These are phyloP conservation scores for Barypeithes pellucidus DNA, from an alignment of 2,888 invertebrate genomes.

Conservation along the genomic window DNA sequence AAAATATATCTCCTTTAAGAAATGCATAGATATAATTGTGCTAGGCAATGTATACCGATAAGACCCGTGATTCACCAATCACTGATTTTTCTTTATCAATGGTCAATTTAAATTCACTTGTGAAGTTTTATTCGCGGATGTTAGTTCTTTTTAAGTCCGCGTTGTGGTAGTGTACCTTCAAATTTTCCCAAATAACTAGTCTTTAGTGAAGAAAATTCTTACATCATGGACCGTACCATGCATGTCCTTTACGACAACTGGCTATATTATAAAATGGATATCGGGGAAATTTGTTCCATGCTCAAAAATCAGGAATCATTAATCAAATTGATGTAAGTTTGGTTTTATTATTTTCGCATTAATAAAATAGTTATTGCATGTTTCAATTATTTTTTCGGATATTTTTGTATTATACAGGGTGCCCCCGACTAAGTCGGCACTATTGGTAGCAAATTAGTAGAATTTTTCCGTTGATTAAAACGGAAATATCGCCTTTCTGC, in stretches of 20 bases:
- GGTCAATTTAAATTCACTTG: neutral
- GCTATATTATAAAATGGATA: neutral
- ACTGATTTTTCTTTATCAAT: conserved; percentile 16
- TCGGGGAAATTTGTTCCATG: neutral
- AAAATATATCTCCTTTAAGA: neutral
- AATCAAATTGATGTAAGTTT: conserved; percentile 5
- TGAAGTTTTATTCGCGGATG: neutral
- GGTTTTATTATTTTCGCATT: neutral
- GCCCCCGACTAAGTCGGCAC: too few relatives aligned
- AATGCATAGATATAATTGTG: neutral
- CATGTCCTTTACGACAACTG: conserved; percentile 7
- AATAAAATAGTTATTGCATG: neutral
- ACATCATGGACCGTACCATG: neutral
- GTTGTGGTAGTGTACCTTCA: neutral
- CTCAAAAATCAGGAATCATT: neutral
- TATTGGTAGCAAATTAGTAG: too few relatives aligned
- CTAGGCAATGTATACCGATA: neutral
- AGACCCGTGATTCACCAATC: conserved; percentile 9
- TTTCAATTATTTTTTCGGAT: neutral
- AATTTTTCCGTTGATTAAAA: too few relatives aligned
- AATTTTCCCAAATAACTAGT: neutral
- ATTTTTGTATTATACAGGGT: too few relatives aligned
- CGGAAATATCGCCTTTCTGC: too few relatives aligned
- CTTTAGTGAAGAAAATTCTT: neutral
- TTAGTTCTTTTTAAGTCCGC: conserved; percentile 11